Conservation (phyloP, 35 echinoderm and acorn worm genomes). For the Stichopus chloronotus region DNA sequence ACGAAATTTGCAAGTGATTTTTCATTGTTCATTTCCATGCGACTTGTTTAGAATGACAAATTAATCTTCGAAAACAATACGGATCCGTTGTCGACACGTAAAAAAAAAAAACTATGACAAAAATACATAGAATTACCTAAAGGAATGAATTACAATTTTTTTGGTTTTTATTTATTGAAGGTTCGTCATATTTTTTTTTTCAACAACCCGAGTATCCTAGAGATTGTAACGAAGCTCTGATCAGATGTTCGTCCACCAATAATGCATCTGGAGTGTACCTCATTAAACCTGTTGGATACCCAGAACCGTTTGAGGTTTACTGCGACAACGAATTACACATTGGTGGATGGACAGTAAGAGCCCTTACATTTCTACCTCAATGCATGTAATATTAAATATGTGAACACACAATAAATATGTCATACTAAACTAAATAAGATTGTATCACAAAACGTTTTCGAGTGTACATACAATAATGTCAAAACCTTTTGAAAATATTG, state of each 20-base stretch:
- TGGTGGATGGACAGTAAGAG: neutral
- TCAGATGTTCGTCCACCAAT: neutral
- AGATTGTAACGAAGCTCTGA: neutral
- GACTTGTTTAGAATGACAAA: neutral
- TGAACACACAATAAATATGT: too few relatives aligned
- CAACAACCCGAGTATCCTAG: neutral
- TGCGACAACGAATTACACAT: neutral
- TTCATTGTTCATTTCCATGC: too few relatives aligned
- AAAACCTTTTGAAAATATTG: too few relatives aligned
- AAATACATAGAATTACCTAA: too few relatives aligned
- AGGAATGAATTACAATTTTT: too few relatives aligned
- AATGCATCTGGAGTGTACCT: neutral
- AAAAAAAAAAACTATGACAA: neutral
- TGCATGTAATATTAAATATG: too few relatives aligned
- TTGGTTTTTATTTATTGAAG: neutral
- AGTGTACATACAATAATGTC: too few relatives aligned
- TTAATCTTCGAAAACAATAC: neutral
- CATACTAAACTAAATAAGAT: too few relatives aligned
- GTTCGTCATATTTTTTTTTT: neutral
- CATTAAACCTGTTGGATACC: neutral
- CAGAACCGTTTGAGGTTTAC: neutral
- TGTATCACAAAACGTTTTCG: too few relatives aligned
- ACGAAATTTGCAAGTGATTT: too few relatives aligned
- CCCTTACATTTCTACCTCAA: too few relatives aligned
- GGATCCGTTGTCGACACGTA: neutral